A percentile compares a stretch with the other conserved stretches of the same genome.
phyloP scores from a whole-genome alignment of 35 echinoderm and acorn worm genomes.

The Amphiura filiformis region DNA sequence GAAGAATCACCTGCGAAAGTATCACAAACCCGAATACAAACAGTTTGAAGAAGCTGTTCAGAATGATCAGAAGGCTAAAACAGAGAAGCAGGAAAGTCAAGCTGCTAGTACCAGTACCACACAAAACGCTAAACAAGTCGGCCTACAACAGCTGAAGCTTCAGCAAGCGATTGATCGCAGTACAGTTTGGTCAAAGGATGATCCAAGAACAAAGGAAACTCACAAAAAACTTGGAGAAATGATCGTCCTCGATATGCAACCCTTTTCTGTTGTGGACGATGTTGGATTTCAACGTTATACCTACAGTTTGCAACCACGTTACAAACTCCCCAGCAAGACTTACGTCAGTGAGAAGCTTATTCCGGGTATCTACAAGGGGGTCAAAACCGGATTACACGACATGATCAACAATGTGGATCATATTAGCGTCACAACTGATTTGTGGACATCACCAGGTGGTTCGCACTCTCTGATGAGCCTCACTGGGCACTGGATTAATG shows the following conservation, averaged over 20 bases:
- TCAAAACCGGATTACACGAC: neutral
- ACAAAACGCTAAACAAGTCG: too few species aligned
- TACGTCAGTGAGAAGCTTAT: neutral
- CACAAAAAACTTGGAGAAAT: neutral
- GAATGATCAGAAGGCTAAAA: neutral
- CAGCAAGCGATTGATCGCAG: neutral
- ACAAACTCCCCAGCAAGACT: neutral
- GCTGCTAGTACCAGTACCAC: neutral
- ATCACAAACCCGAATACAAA: neutral
- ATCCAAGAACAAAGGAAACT: neutral
- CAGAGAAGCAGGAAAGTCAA: neutral
- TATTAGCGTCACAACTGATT: constrained; percentile 14
- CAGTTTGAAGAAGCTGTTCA: too few species aligned
- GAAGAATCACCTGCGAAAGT: neutral
- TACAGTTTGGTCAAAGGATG: neutral
- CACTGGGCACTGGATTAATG: constrained; percentile 11
- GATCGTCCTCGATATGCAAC: neutral
- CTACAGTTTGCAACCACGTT: neutral
- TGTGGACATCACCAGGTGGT: neutral
- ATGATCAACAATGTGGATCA: neutral
- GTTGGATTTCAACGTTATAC: constrained; percentile 2
- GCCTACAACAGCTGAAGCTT: neutral
- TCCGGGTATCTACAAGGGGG: neutral
- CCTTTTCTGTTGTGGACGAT: neutral
- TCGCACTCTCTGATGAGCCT: neutral